Evolutionary conservation across 2,797 vertebrate species (phyloP).

Genomic region (Sarcophilus harrisii): DNA sequence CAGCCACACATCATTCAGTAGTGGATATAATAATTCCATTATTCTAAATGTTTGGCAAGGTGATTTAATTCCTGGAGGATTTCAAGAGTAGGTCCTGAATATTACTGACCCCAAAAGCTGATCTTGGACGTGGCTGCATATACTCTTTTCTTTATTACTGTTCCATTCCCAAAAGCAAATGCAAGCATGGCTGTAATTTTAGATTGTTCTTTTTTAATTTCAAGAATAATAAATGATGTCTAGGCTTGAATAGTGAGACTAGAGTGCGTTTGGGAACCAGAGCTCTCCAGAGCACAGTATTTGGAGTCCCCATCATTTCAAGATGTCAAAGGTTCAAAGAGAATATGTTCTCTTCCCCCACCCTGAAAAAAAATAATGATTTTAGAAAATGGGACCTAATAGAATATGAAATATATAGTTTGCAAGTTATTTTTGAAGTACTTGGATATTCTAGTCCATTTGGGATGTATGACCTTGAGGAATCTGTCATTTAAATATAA

Average conservation of each 20-base stretch:
- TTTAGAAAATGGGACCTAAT: conserved; percentile 27
- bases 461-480: conserved; percentile 29
- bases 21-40: conserved; percentile 71
- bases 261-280: conserved; percentile 32
- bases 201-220: conserved; percentile 77
- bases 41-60: conserved; percentile 75
- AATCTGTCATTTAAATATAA: conserved; percentile 56
- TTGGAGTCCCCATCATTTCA: conserved; percentile 1
- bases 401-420: conserved; percentile 35
- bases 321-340: conserved; percentile 28
- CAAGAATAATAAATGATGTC: conserved; percentile 45
- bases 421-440: conserved; percentile 50
- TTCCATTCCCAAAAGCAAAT: conserved; percentile 76
- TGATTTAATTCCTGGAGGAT: conserved; percentile 77
- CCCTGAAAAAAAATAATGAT: not conserved
- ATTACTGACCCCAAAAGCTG: conserved; percentile 70
- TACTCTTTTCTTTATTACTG: conserved; percentile 66
- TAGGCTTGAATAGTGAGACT: conserved; percentile 45
- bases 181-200: conserved; percentile 56
- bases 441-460: conserved; percentile 32
- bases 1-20: not conserved
- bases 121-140: conserved; percentile 43
- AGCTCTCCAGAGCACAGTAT: conserved; percentile 53
- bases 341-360: conserved; percentile 17
- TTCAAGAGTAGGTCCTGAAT: conserved; percentile 57